These are phyloP conservation scores for Siderastrea siderea DNA, from an alignment of 92 coral and sea anemone species.

Conservation along the genomic window DNA sequence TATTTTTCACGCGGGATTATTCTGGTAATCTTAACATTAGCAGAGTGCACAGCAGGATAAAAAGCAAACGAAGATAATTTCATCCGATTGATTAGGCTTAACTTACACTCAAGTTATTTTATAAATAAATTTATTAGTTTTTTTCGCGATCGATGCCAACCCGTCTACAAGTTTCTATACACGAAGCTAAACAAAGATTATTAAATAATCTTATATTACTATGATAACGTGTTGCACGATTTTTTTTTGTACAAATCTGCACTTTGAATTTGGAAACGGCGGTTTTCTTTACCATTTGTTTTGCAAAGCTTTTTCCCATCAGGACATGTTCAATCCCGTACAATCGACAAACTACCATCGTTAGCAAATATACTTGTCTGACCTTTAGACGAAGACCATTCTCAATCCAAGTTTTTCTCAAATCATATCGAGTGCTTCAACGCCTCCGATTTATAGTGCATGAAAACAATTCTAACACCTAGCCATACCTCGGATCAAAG, in stretches of 20 bases:
- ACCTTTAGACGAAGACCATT: background rate
- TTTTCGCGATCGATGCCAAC: constrained; percentile 1
- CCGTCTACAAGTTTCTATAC: background rate
- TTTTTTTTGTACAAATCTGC: background rate
- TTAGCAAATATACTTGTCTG: background rate
- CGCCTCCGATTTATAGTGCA: background rate
- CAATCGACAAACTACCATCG: background rate
- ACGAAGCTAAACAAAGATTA: background rate
- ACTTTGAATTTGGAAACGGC: background rate
- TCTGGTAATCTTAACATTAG: background rate
- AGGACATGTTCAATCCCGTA: no score
- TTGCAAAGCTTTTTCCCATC: background rate
- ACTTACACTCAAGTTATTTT: no score
- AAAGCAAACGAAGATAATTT: background rate
- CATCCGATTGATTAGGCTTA: background rate
- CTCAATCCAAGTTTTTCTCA: background rate
- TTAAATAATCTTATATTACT: background rate
- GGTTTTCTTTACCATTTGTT: background rate
- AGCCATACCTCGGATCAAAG: no score
- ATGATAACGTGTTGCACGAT: background rate
- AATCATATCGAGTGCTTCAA: background rate
- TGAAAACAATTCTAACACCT: no score
- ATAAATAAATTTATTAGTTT: background rate
- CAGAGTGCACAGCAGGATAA: background rate
- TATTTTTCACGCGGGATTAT: background rate